Evolutionary conservation across 1,140 invertebrate genomes (phyloP), one percentile per base, ranked within the genome.

Genomic region (Megalonaias nervosa): DNA sequence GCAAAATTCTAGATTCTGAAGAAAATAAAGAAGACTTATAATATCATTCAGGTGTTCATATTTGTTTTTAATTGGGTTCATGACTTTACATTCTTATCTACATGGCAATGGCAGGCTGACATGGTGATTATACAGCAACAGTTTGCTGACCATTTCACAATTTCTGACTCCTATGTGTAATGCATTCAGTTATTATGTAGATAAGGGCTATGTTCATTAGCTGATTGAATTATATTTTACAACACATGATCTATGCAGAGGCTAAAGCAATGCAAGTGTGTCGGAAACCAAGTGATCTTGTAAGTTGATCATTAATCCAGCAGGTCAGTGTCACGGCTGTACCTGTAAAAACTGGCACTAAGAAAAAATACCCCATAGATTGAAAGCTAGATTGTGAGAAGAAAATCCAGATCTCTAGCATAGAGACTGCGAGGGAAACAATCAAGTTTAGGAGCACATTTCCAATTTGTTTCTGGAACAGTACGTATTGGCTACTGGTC

Each of bases 91-190:
- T 58, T 61, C 71, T n/a, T 74, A 66, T 66, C 2, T 14, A 66
- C 61, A 74, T 74, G 71, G 71, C 61, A 74, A 74, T 38, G 71
- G 71, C 2, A 56, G 71, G 17, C 48, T 74, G 12, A 61, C 71
- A 3, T 26, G 71, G 17, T 23, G 66, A 11, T 48, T 74, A 26
- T 5, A 38, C 2, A 74, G 71, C 23, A 66, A 74, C 71, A 56
- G 21, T 31, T 23, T 74, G 16, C 17, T 56, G 13, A 57, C 48
- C n/a, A 66, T 74, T 19, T 74, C 71, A 19, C 71, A 38, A 57
- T 74, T 66, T 57, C 6, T 66, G n/a, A 74, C 71, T 15, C 71
- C 71, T 9, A 67, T 74, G 5, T 74, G 66, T 57, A 74, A 74
- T 66, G 71, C 66, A 16, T 74, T 65, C 55, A 74, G 71, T 61